Percentiles rank a stretch among this genome's conserved stretches.
Conservation (phyloP, 2,888 invertebrate genomes). For the Hypselothyrea guttata region DNA sequence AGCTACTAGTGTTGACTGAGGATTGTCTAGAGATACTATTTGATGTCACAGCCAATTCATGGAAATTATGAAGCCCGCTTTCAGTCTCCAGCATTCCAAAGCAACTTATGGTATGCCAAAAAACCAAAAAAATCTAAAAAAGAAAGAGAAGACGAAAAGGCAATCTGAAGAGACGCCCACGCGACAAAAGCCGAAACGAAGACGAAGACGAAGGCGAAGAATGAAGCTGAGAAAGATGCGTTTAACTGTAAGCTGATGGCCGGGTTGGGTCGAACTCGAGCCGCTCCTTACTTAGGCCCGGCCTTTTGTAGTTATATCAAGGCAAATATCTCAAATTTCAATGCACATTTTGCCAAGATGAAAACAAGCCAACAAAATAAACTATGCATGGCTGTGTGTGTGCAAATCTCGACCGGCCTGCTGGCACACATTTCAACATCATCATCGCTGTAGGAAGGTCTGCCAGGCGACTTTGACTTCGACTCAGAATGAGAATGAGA, state of each 20-base stretch:
- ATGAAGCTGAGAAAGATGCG: slow-evolving; percentile 41
- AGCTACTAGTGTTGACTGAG: slow-evolving; percentile 28
- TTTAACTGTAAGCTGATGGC: slow-evolving; percentile 53
- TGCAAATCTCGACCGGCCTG: slow-evolving; percentile 55
- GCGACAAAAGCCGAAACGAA: slow-evolving; percentile 43
- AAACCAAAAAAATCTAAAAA: background rate
- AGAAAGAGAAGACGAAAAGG: slow-evolving; percentile 34
- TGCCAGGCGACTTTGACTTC: slow-evolving; percentile 2
- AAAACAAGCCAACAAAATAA: slow-evolving; percentile 12
- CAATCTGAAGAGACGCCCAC: slow-evolving; percentile 66
- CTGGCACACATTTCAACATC: slow-evolving; percentile 64
- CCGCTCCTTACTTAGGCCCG: slow-evolving; percentile 51
- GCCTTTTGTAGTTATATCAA: slow-evolving; percentile 69
- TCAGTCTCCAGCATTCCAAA: slow-evolving; percentile 44
- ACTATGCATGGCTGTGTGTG: background rate
- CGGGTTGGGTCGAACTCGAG: slow-evolving; percentile 21
- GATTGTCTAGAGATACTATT: slow-evolving; percentile 17
- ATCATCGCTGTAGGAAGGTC: slow-evolving; percentile 28
- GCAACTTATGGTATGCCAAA: slow-evolving; percentile 48
- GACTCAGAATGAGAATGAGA: slow-evolving; percentile 16
- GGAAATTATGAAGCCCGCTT: slow-evolving; percentile 57
- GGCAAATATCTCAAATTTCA: slow-evolving; percentile 74
- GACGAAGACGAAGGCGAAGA: slow-evolving; percentile 21
- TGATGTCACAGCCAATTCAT: slow-evolving; percentile 44
- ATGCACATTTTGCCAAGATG: slow-evolving; percentile 52